Evolutionary conservation across 2,113 vertebrate species (phyloP), one percentile per base, ranked within the genome.

Genomic region (Salminus brasiliensis): DNA sequence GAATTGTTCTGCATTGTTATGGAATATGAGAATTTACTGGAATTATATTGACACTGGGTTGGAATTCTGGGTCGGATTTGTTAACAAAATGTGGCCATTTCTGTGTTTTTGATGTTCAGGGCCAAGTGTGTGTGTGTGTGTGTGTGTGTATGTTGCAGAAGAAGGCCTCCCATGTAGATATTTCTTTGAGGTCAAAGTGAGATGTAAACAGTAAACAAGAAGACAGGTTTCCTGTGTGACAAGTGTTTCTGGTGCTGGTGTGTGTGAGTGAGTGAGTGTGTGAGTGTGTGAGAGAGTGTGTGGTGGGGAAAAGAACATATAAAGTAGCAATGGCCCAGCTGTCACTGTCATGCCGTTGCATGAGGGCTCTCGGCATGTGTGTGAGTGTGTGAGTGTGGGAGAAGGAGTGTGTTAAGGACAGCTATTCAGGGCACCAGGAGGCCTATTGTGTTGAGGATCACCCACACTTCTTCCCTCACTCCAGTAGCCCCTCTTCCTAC

Each of bases 311-410:
- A 88, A 85, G 85, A 84, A 84, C 83, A 82, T 87, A 88, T 83
- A 83, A 84, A 80, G 85, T 84, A 86, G n/a, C 74, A 87, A 77
- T 87, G 85, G 69, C 81, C 88, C 91, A 93, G 91, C 91, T 93
- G 93, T 93, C 90, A 81, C 88, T 81, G 77, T 85, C 83, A 85
- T 78, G 89, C 59, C 47, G 11, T 41, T 39, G 41, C 63, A 87
- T 87, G 86, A 82, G 85, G 83, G 79, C 84, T 83, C 88, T 76
- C 80, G 85, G 85, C n/a, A 25, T 29, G n/a, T 45, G 59, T 66
- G 62, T 1, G 68, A 34, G 57, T 23, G 69, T 81, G 52, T 45
- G 15, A n/a, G 70, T n/a, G 47, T 55, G 62, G 32, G 29, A 74
- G 67, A 43, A 68, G 49, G 74, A 57, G 67, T 34, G 47, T 79